phyloP scores from a whole-genome alignment of 2,797 vertebrate genomes.

The Fistularia tabacaria region DNA sequence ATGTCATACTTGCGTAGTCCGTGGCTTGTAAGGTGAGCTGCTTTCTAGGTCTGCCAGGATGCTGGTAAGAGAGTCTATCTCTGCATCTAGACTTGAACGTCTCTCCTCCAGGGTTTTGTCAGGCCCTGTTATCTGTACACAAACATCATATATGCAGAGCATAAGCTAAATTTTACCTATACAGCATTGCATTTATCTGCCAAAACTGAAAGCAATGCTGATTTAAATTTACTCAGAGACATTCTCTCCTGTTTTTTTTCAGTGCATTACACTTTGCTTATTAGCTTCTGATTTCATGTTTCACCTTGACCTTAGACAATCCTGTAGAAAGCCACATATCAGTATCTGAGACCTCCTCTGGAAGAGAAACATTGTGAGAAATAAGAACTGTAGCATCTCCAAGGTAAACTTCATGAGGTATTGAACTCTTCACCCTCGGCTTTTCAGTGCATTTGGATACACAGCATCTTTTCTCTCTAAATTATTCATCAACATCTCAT shows the following conservation, averaged over 20 bases:
- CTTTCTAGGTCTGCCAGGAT: slow-evolving; percentile 94
- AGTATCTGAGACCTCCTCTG: slow-evolving; percentile 40
- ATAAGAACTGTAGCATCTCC: slow-evolving; percentile 47
- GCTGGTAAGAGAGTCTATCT: slow-evolving; percentile 96
- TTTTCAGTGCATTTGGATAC: slow-evolving; percentile 44
- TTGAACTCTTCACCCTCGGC: slow-evolving; percentile 56
- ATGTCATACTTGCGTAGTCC: slow-evolving; percentile 74
- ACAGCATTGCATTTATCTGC: slow-evolving; percentile 14
- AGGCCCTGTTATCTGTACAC: slow-evolving; percentile 79
- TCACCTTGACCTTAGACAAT: slow-evolving; percentile 58
- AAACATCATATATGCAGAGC: slow-evolving; percentile 6
- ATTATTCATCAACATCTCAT: slow-evolving; percentile 47
- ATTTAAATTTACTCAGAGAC: slow-evolving; percentile 15
- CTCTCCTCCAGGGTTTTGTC: slow-evolving; percentile 92
- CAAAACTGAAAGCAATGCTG: slow-evolving; percentile 13
- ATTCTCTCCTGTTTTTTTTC: slow-evolving; percentile 14
- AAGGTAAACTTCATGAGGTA: slow-evolving; percentile 38
- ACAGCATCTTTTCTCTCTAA: slow-evolving; percentile 46
- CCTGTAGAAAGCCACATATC: slow-evolving; percentile 52
- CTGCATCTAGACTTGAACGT: slow-evolving; percentile 91
- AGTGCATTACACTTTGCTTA: slow-evolving; percentile 36
- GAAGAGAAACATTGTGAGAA: slow-evolving; percentile 27
- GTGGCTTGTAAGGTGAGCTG: slow-evolving; percentile 93
- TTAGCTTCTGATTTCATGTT: slow-evolving; percentile 35
- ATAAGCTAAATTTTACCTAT: not conserved